Evolutionary conservation across 2,113 vertebrate genomes (phyloP).

Genomic region (Cranoglanis bouderius): DNA sequence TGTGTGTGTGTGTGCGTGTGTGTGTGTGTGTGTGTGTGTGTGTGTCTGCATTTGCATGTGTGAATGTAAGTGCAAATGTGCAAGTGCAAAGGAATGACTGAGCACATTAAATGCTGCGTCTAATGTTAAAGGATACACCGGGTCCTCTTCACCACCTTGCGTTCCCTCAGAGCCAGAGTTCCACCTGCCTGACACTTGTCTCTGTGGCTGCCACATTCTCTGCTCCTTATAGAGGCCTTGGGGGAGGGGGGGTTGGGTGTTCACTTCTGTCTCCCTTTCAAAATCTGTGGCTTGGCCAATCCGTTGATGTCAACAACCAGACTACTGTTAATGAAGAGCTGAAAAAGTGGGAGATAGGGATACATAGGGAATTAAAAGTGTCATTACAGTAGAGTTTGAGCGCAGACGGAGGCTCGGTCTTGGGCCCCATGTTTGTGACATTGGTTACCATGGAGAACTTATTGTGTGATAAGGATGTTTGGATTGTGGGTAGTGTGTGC

Average conservation of each 20-base stretch:
- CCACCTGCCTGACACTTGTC: slow-evolving; percentile 55
- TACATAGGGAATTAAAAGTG: slow-evolving; percentile 12
- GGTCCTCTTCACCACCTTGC: slow-evolving; percentile 42
- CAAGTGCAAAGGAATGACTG: slow-evolving; percentile 21
- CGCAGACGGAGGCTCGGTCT: neutral
- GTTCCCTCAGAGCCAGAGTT: slow-evolving; percentile 21
- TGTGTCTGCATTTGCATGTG: neutral
- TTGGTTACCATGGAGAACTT: slow-evolving; percentile 76
- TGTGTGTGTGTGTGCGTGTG: neutral
- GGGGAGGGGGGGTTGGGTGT: neutral
- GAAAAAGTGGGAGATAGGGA: slow-evolving; percentile 17
- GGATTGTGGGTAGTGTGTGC: slow-evolving; percentile 85
- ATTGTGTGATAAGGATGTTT: slow-evolving; percentile 79
- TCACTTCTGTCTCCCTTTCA: slow-evolving; percentile 21
- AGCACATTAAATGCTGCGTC: slow-evolving; percentile 53
- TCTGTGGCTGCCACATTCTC: slow-evolving; percentile 44
- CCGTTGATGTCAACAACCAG: slow-evolving; percentile 51
- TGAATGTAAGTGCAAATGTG: slow-evolving; percentile 16
- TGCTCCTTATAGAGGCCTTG: slow-evolving; percentile 47
- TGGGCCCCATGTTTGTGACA: slow-evolving; percentile 8
- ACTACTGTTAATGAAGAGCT: neutral
- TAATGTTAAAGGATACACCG: slow-evolving; percentile 53
- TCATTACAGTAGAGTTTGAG: neutral
- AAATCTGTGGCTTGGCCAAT: slow-evolving; percentile 28
- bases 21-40: neutral